Conservation (phyloP, 2,888 invertebrate genomes). For the Napeogenes inachia region DNA sequence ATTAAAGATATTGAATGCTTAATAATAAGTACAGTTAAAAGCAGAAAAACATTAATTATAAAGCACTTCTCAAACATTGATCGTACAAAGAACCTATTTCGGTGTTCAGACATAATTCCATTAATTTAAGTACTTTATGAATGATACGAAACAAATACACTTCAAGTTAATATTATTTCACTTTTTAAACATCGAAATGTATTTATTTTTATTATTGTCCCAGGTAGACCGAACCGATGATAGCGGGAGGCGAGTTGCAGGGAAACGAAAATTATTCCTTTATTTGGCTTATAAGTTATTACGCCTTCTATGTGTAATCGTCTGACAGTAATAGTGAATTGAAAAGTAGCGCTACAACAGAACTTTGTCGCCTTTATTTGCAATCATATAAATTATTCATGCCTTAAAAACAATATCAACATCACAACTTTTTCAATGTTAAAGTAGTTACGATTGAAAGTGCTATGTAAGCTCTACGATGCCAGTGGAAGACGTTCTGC, state of each 20-base stretch:
- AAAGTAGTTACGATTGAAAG: background rate
- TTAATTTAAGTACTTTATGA: too few species aligned
- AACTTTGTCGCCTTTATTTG: background rate
- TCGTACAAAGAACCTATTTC: too few species aligned
- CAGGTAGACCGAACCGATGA: conserved; percentile 54
- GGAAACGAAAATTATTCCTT: conserved; percentile 31
- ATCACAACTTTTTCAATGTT: background rate
- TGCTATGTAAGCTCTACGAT: conserved; percentile 7
- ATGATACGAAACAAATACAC: too few species aligned
- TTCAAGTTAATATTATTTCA: too few species aligned
- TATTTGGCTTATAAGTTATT: conserved; percentile 29
- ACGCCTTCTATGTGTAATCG: conserved; percentile 20
- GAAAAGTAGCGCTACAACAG: background rate
- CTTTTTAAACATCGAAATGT: background rate
- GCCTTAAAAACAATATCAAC: background rate
- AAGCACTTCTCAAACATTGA: too few species aligned
- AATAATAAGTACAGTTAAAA: too few species aligned
- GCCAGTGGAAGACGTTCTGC: conserved; percentile 8
- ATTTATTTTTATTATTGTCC: conserved; percentile 45
- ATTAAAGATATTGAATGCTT: too few species aligned
- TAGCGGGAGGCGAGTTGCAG: conserved; percentile 49
- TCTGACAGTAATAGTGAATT: background rate
- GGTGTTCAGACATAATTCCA: too few species aligned
- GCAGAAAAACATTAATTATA: too few species aligned
- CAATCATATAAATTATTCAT: too few species aligned